Conservation (phyloP, 1,140 invertebrate genomes). For the Drosophila sproati region DNA sequence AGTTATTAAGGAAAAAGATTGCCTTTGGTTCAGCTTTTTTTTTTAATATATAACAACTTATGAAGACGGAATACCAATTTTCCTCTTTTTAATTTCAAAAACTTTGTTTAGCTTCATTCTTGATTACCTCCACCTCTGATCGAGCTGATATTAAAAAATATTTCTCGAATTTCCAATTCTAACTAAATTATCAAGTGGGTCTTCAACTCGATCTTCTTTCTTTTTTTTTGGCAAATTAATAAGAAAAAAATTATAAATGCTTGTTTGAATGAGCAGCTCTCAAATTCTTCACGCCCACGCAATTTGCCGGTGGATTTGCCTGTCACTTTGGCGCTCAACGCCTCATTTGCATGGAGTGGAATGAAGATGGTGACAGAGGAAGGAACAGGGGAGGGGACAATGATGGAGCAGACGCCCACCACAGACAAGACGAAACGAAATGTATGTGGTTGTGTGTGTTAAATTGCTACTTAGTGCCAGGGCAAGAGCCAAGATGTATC, state of each 20-base stretch:
- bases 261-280: constrained; percentile 11
- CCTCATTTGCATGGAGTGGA: constrained; percentile 33
- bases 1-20: background rate
- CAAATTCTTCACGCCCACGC: constrained; percentile 31
- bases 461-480: constrained; percentile 73
- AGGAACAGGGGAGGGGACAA: background rate
- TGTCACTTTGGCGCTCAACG: constrained; percentile 32
- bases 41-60: too few relatives aligned
- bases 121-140: too few relatives aligned
- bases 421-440: constrained; percentile 12
- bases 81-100: too few relatives aligned
- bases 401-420: constrained; percentile 23
- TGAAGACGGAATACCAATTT: too few relatives aligned
- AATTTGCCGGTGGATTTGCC: constrained; percentile 35
- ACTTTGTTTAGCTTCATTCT: too few relatives aligned
- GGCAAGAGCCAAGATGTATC: constrained; percentile 52
- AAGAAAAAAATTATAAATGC: constrained; percentile 31
- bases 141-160: background rate
- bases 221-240: constrained; percentile 30
- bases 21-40: too few relatives aligned
- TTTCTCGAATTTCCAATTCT: background rate
- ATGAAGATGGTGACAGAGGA: constrained; percentile 2
- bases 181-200: background rate
- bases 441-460: constrained; percentile 18
- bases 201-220: constrained; percentile 1